These are phyloP conservation scores for Platycheirus albimanus DNA, from an alignment of 2,888 invertebrate species.

Conservation along the genomic window DNA sequence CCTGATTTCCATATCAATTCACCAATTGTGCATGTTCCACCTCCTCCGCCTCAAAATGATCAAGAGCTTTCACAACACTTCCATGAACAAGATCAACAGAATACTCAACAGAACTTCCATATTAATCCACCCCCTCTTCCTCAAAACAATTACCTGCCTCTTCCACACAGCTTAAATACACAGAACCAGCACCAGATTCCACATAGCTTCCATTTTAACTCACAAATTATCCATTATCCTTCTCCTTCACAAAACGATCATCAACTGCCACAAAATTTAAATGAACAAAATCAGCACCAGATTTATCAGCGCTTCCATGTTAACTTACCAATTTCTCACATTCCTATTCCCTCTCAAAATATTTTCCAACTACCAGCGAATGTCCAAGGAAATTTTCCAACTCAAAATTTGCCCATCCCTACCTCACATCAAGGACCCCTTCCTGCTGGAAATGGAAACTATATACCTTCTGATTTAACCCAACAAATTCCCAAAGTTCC, in stretches of 20 bases:
- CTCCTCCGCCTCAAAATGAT: background rate
- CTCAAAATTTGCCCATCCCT: too few species aligned
- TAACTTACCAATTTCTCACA: background rate
- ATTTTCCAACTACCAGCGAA: background rate
- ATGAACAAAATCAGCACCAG: too few species aligned
- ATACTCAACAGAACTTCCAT: background rate
- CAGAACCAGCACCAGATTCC: background rate
- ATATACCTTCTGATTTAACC: background rate
- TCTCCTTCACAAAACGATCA: background rate
- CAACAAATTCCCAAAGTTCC: background rate
- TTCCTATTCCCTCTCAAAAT: background rate
- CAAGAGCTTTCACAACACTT: background rate
- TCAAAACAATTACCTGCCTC: too few species aligned
- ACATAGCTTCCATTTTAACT: background rate
- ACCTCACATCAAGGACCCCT: too few species aligned
- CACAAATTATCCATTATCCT: background rate
- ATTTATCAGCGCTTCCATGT: background rate
- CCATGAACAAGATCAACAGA: background rate
- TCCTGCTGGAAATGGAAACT: background rate
- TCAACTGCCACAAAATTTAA: background rate
- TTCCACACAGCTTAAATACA: too few species aligned
- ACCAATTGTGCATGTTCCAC: background rate
- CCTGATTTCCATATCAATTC: background rate
- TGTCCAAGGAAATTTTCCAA: too few species aligned
- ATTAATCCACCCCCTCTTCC: background rate